Evolutionary conservation across 2,888 invertebrate species (phyloP).

Genomic region (Pheosia tremula): DNA sequence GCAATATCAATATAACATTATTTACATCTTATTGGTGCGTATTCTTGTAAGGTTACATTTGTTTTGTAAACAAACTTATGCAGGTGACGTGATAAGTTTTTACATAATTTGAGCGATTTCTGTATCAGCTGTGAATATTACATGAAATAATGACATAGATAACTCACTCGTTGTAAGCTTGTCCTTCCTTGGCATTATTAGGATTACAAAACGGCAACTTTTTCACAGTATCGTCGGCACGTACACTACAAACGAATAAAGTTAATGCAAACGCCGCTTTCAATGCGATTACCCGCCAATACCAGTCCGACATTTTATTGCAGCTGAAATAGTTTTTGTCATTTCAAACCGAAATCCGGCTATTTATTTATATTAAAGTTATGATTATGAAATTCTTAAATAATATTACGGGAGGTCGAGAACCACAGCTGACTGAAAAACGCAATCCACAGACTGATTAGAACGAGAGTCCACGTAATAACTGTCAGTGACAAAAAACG

Average conservation of each 20-base stretch:
- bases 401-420: conserved; percentile 46
- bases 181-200: conserved; percentile 55
- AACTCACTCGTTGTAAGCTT: conserved; percentile 70
- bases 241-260: conserved; percentile 65
- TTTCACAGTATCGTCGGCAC: conserved; percentile 70
- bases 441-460: conserved; percentile 39
- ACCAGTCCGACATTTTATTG: conserved; percentile 78
- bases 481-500: conserved; percentile 22
- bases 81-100: background rate
- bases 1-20: background rate
- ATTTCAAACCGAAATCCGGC: conserved; percentile 62
- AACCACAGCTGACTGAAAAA: conserved; percentile 32
- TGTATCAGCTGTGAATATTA: background rate
- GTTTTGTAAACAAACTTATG: conserved; percentile 43
- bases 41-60: conserved; percentile 11
- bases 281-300: conserved; percentile 72
- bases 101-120: background rate
- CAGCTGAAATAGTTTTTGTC: conserved; percentile 68
- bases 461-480: conserved; percentile 51
- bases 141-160: conserved; percentile 3
- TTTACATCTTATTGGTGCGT: conserved; percentile 7
- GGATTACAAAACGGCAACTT: conserved; percentile 80
- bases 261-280: conserved; percentile 66
- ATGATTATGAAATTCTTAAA: conserved; percentile 56
- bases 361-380: conserved; percentile 47